Conservation (phyloP, 2,797 vertebrate genomes). For the Tokudaia tokunoshimensis region DNA sequence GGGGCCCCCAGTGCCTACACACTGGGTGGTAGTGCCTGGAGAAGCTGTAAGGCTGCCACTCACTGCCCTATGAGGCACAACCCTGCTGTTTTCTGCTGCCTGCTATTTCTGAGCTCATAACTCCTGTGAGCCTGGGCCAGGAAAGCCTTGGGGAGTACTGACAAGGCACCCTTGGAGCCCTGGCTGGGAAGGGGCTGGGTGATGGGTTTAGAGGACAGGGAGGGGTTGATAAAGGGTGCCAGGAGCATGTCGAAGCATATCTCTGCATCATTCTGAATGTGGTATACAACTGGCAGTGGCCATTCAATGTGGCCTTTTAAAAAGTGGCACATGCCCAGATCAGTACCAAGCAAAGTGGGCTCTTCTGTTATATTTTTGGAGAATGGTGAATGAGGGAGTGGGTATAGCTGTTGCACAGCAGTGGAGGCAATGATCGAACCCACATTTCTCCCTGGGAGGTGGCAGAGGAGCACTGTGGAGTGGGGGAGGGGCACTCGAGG, state of each 20-base stretch:
- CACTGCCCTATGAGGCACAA: background rate
- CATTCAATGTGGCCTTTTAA: background rate
- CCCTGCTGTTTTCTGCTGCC: too few species aligned
- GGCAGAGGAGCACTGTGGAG: accelerated
- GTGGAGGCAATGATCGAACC: accelerated
- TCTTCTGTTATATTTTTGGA: background rate
- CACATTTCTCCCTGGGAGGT: accelerated
- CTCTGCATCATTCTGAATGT: accelerated
- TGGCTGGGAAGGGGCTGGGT: accelerated
- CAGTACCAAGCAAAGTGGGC: accelerated
- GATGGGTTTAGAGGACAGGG: accelerated
- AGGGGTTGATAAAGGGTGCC: accelerated
- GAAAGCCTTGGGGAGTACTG: background rate
- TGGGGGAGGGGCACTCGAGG: background rate
- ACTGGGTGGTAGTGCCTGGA: background rate
- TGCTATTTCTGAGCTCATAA: background rate
- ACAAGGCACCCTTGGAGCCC: background rate
- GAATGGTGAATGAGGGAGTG: background rate
- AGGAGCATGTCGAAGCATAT: accelerated
- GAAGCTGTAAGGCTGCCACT: background rate
- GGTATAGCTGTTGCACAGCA: accelerated
- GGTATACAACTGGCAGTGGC: accelerated
- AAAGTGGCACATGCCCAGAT: background rate
- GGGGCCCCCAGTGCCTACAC: background rate
- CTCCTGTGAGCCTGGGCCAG: background rate